These are phyloP conservation scores for Pardosa pseudoannulata DNA, from an alignment of 2,888 invertebrate genomes.

Conservation along the genomic window DNA sequence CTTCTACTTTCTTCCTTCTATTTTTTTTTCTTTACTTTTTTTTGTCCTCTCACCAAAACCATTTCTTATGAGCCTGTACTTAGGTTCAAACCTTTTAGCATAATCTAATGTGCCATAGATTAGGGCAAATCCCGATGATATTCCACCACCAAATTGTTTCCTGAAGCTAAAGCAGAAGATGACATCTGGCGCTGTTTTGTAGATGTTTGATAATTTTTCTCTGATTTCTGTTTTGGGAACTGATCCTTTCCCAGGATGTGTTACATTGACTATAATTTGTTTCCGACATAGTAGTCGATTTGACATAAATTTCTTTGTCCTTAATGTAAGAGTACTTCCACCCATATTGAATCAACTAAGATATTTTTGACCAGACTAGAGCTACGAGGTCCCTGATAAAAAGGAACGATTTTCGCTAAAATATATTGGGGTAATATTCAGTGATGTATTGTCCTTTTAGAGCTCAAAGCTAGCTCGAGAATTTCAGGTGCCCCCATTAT, in stretches of 20 bases:
- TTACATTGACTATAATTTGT: constrained; percentile 99
- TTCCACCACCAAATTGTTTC: constrained; percentile 99
- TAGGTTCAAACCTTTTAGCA: constrained; percentile 99
- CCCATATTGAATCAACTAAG: constrained; percentile 75
- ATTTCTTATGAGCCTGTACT: constrained; percentile 95
- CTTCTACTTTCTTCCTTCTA: constrained; percentile 99
- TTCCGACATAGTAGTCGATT: constrained; percentile 98
- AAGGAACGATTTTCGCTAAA: too few species aligned
- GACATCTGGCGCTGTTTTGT: constrained; percentile 97
- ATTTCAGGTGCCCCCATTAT: too few species aligned
- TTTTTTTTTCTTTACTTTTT: constrained; percentile 98
- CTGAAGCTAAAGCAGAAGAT: constrained; percentile 97
- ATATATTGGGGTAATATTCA: too few species aligned
- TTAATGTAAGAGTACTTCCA: constrained; percentile 91
- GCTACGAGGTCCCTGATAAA: too few species aligned
- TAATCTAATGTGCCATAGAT: constrained; percentile 98
- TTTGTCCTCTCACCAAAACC: constrained; percentile 94
- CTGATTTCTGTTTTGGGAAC: constrained; percentile 98
- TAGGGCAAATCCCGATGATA: constrained; percentile 97
- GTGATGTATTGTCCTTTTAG: too few species aligned
- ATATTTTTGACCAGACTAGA: not conserved
- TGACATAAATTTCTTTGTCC: constrained; percentile 99
- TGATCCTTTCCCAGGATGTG: constrained; percentile 96
- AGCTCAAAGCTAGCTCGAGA: too few species aligned
- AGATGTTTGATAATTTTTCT: constrained; percentile 97